Base-by-base conservation (phyloP, 37 sponge, comb jelly and placozoan genomes). In the Halichondria panicea region DNA sequence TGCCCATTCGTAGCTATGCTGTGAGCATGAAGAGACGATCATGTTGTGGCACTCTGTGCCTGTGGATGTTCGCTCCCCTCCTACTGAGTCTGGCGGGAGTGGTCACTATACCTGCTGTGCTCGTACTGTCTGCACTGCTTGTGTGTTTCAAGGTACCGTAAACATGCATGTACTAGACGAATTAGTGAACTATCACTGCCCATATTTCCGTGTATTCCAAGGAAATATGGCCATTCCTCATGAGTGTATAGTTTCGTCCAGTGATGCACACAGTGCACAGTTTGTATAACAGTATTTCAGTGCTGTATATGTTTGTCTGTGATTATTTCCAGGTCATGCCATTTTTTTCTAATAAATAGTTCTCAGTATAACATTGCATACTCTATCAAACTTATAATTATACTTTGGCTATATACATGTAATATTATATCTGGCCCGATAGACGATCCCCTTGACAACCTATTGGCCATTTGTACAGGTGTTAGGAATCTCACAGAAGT, bases 401-500 rank as follows among this genome's bases (percentile, higher is more conserved):
- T 18, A 48, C 52, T 15, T 11, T 18, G 11, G 15, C 15, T 48
- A 15, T 48, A 48, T 11, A 15, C 52, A 18, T 18, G 13, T 48
- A 48, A 15, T 48, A 48, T 48, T 15, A 48, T 48, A 15, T 15
- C 11, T 48, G 15, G 13, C 52, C 52, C 11, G 13, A 11, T 18
- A 48, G 11, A 15, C 15, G 52, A 48, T 48, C 15, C 13, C 15
- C 52, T 48, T 15, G 15, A 11, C 15, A 48, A 18, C 11, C 11
- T 48, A 48, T 15, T 48, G 15, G 15, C 11, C 52, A 48, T 15
- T 48, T 54, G 35, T 68, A 9, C 59, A 79, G 80, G 1, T 79
- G 46, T 79, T 55, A 70, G 80, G 70, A n/a, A 11, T 79, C 34
- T 58, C 60, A 44, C 43, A 42, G 27, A 4, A 44, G 36, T 79